Percentiles rank a stretch among this genome's conserved stretches.
These are phyloP conservation scores for Sturmia bella DNA, from an alignment of 2,888 invertebrate species.

Conservation along the genomic window DNA sequence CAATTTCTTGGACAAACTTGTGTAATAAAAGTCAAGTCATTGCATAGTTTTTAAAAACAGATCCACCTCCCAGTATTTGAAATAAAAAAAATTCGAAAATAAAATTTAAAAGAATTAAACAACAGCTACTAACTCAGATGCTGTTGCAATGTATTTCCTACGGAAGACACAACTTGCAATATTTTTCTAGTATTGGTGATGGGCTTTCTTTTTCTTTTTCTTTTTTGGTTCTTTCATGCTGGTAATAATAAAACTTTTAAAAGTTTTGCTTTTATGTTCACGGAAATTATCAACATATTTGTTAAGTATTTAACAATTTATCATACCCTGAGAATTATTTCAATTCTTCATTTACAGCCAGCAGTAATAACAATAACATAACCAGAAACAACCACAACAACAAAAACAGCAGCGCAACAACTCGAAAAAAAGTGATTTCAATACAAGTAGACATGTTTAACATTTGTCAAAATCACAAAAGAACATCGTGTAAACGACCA, in stretches of 20 bases:
- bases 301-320: slow-evolving; percentile 69
- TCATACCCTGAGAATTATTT: slow-evolving; percentile 70
- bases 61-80: slow-evolving; percentile 51
- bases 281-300: slow-evolving; percentile 70
- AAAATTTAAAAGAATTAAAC: background rate
- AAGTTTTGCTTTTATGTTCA: slow-evolving; percentile 62
- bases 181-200: slow-evolving; percentile 8
- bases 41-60: slow-evolving; percentile 54
- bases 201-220: background rate
- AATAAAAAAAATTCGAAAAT: background rate
- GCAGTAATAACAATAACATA: slow-evolving; percentile 51
- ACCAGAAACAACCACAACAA: slow-evolving; percentile 27
- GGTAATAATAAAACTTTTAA: background rate
- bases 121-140: slow-evolving; percentile 10
- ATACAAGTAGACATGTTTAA: slow-evolving; percentile 70
- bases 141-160: no score
- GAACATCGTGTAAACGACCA: slow-evolving; percentile 70
- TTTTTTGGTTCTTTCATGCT: background rate
- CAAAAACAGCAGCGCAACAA: slow-evolving; percentile 10
- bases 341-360: slow-evolving; percentile 63
- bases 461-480: slow-evolving; percentile 71
- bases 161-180: no score
- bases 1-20: slow-evolving; percentile 41
- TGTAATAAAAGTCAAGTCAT: slow-evolving; percentile 64
- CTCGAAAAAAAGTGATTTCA: slow-evolving; percentile 66